phyloP scores from a whole-genome alignment of 2,797 vertebrate species.

The Acestrorhynchus altus region DNA sequence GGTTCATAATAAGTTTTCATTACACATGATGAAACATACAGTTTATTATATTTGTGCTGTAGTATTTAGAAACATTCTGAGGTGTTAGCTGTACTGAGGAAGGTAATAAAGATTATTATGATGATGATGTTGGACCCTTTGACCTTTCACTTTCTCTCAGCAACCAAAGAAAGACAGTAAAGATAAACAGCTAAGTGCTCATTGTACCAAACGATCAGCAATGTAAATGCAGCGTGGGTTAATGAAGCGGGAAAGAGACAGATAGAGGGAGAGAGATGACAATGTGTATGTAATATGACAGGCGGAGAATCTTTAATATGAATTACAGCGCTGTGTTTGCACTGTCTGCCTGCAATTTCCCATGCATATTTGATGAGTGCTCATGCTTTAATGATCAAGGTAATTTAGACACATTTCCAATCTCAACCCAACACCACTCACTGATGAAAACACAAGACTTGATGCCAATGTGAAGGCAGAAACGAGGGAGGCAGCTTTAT shows the following conservation, averaged over 20 bases:
- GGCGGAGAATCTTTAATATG: constrained; percentile 33
- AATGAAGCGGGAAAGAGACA: constrained; percentile 10
- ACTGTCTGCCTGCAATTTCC: constrained; percentile 69
- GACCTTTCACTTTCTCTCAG: not conserved
- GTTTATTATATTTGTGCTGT: not conserved
- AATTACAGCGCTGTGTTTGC: constrained; percentile 35
- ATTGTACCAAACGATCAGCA: constrained; percentile 14
- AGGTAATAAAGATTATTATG: constrained; percentile 1
- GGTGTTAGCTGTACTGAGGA: not conserved
- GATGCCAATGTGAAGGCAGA: not conserved
- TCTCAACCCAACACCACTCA: constrained; percentile 27
- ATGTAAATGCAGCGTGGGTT: constrained; percentile 22
- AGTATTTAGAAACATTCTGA: not conserved
- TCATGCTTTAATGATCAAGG: constrained; percentile 63
- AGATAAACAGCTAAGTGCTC: constrained; percentile 21
- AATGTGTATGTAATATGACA: constrained; percentile 38
- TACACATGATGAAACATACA: not conserved
- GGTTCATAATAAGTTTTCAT: too few species aligned
- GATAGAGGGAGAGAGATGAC: constrained; percentile 15
- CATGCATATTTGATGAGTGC: constrained; percentile 62
- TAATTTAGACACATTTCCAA: constrained; percentile 55
- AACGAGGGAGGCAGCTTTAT: not conserved
- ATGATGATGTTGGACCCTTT: not conserved
- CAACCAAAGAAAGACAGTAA: not conserved
- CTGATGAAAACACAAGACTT: not conserved